These are phyloP conservation scores for Acrossocheilus wenchowensis DNA, from an alignment of 2,797 vertebrate genomes.

Conservation along the genomic window DNA sequence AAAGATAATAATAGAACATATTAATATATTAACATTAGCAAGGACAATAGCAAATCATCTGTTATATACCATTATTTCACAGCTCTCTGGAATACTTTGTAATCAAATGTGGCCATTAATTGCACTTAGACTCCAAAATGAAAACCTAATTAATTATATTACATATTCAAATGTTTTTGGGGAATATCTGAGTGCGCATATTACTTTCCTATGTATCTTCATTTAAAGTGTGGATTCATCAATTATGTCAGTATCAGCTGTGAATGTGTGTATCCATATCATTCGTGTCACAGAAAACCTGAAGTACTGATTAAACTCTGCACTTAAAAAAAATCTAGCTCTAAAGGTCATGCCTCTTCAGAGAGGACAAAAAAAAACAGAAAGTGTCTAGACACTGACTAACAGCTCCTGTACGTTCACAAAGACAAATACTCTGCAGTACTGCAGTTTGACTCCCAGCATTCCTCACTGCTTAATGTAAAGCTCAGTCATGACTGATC, in stretches of 20 bases:
- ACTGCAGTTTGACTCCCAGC: neutral
- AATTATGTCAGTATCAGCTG: neutral
- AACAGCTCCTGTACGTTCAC: neutral
- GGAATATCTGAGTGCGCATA: neutral
- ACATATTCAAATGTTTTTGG: neutral
- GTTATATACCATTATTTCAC: neutral
- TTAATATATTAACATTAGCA: neutral
- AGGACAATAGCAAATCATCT: neutral
- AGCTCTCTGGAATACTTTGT: neutral
- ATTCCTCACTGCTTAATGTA: neutral
- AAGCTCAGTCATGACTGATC: slow-evolving; percentile 15
- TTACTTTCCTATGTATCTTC: neutral
- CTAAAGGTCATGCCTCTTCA: neutral
- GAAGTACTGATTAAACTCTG: neutral
- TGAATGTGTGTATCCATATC: neutral
- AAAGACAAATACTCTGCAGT: neutral
- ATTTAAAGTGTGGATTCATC: neutral
- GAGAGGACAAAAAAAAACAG: neutral
- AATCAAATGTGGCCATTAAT: neutral
- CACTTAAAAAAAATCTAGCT: neutral
- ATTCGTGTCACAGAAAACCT: neutral
- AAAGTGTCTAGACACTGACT: neutral
- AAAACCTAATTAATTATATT: neutral
- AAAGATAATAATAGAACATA: neutral
- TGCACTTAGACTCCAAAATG: neutral